Evolutionary conservation across 2,888 invertebrate species (phyloP).

Genomic region (Ormia ochracea): DNA sequence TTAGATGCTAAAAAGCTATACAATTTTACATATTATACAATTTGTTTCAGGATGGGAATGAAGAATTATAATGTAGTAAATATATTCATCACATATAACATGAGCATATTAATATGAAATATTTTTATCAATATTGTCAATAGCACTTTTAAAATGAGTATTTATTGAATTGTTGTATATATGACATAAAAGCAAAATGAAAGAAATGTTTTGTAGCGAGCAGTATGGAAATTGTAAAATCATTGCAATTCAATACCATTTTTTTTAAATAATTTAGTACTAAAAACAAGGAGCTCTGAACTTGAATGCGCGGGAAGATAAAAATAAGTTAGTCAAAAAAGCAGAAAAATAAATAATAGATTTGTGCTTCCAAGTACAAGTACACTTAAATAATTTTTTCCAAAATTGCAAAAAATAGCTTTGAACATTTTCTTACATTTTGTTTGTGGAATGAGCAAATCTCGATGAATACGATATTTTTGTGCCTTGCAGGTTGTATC

Average conservation of each 20-base stretch:
- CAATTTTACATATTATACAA: constrained; percentile 45
- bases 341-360: neutral
- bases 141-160: no score
- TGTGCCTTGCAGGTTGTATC: neutral
- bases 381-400: neutral
- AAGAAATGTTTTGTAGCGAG: no score
- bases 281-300: no score
- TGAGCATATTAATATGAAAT: no score
- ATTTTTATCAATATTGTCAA: no score
- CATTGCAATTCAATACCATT: no score
- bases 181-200: no score
- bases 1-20: constrained; percentile 47
- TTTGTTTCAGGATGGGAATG: neutral
- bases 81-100: no score
- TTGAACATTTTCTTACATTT: constrained; percentile 15
- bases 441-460: constrained; percentile 49
- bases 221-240: no score
- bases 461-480: constrained; percentile 38
- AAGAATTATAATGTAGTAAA: no score
- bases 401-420: constrained; percentile 23
- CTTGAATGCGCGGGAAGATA: neutral
- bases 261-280: no score
- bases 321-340: neutral
- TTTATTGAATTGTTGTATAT: no score
- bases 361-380: constrained; percentile 2